Conservation (phyloP, 2,888 invertebrate species). For the Parnassius smintheus region DNA sequence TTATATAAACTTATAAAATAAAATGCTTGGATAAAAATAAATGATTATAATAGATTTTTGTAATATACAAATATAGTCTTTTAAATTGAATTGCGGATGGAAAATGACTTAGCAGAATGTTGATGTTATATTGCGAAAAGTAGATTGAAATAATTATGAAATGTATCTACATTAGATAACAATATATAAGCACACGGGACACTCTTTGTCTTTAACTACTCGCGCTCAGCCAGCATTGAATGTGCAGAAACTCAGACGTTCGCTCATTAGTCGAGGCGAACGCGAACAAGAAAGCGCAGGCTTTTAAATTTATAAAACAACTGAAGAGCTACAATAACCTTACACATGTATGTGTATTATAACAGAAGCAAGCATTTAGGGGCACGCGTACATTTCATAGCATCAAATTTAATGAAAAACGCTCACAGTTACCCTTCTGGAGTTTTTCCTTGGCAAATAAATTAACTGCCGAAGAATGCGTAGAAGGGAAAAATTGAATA, state of each 20-base stretch:
- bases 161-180: constrained; percentile 8
- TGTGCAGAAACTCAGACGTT: constrained; percentile 12
- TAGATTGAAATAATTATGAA: background rate
- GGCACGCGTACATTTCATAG: constrained; percentile 6
- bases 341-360: background rate
- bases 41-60: too few species aligned
- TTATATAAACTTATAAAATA: too few species aligned
- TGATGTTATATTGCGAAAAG: too few species aligned
- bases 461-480: too few species aligned
- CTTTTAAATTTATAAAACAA: constrained; percentile 19
- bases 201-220: constrained; percentile 16
- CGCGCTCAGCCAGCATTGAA: constrained; percentile 9
- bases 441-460: background rate
- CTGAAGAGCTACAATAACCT: background rate
- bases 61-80: too few species aligned
- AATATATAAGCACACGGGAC: constrained; percentile 6
- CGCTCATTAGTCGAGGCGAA: constrained; percentile 24
- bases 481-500: too few species aligned
- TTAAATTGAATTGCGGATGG: too few species aligned
- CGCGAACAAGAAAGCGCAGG: constrained; percentile 8
- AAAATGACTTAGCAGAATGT: too few species aligned
- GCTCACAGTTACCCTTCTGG: background rate
- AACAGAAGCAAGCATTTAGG: too few species aligned
- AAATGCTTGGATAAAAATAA: too few species aligned
- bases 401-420: background rate